These are phyloP conservation scores for Aplodontia rufa DNA, from an alignment of 2,113 vertebrate species.

Conservation along the genomic window DNA sequence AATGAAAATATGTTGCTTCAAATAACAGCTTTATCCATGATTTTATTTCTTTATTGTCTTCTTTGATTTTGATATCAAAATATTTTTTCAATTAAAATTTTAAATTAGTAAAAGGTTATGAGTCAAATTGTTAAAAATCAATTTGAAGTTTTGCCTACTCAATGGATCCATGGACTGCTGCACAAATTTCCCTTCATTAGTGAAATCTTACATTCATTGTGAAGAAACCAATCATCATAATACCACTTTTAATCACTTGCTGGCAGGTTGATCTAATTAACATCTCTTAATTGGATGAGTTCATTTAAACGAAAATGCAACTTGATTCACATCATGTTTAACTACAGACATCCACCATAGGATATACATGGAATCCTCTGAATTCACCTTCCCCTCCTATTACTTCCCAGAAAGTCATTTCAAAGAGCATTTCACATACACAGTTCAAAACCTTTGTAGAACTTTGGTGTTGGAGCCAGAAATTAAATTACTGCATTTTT, in stretches of 20 bases:
- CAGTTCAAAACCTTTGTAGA: slow-evolving; percentile 22
- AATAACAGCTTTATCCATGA: not conserved
- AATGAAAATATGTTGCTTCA: slow-evolving; percentile 1
- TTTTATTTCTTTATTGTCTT: slow-evolving; percentile 27
- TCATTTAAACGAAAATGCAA: slow-evolving; percentile 56
- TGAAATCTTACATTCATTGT: not conserved
- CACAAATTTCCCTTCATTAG: slow-evolving; percentile 40
- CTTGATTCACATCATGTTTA: not conserved
- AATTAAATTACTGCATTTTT: slow-evolving; percentile 42
- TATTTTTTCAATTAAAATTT: slow-evolving; percentile 51
- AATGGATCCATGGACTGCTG: not conserved
- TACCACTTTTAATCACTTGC: slow-evolving; percentile 28
- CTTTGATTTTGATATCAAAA: slow-evolving; percentile 19
- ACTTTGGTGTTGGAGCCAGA: not conserved
- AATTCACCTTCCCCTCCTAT: slow-evolving; percentile 1
- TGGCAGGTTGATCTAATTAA: slow-evolving; percentile 51
- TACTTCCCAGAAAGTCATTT: slow-evolving; percentile 25
- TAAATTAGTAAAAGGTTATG: not conserved
- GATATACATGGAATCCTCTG: not conserved
- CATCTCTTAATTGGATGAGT: slow-evolving; percentile 31
- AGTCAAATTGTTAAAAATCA: not conserved
- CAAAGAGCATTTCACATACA: slow-evolving; percentile 23
- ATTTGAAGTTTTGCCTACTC: slow-evolving; percentile 44
- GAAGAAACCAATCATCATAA: slow-evolving; percentile 8
- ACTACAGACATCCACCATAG: not conserved